phyloP scores from a whole-genome alignment of 2,797 vertebrate genomes.

The Crypturellus tataupa region DNA sequence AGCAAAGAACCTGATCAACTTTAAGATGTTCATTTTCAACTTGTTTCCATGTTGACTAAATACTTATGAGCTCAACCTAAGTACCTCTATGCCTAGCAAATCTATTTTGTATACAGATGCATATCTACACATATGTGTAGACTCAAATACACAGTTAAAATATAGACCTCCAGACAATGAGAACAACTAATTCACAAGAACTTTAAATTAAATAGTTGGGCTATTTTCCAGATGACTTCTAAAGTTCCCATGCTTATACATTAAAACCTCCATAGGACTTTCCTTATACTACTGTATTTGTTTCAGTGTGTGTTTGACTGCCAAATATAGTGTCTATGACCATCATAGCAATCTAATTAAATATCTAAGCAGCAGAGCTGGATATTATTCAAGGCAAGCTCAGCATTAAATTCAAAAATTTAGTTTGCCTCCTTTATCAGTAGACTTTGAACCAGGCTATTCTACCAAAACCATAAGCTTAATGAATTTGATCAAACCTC shows the following conservation, averaged over 20 bases:
- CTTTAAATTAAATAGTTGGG: constrained; percentile 60
- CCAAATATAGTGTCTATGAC: constrained; percentile 65
- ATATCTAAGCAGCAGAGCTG: constrained; percentile 66
- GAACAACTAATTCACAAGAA: constrained; percentile 29
- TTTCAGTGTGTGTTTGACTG: constrained; percentile 58
- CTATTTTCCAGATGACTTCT: constrained; percentile 61
- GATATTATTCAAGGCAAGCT: constrained; percentile 77
- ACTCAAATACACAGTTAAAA: constrained; percentile 11
- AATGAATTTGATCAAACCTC: constrained; percentile 80
- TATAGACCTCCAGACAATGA: background rate
- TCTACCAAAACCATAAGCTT: constrained; percentile 65
- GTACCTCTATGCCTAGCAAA: background rate
- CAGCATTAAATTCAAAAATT: constrained; percentile 76
- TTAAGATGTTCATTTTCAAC: constrained; percentile 47
- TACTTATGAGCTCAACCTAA: constrained; percentile 5
- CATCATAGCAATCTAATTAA: constrained; percentile 68
- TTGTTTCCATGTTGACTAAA: constrained; percentile 64
- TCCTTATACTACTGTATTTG: constrained; percentile 35
- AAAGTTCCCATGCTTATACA: constrained; percentile 39
- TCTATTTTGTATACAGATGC: constrained; percentile 5
- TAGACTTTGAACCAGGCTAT: constrained; percentile 65
- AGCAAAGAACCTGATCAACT: constrained; percentile 57
- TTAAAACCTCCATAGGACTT: constrained; percentile 43
- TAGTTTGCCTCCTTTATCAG: constrained; percentile 65
- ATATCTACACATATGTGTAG: background rate